phyloP scores from a whole-genome alignment of 2,797 vertebrate species.

The Sciurus carolinensis region DNA sequence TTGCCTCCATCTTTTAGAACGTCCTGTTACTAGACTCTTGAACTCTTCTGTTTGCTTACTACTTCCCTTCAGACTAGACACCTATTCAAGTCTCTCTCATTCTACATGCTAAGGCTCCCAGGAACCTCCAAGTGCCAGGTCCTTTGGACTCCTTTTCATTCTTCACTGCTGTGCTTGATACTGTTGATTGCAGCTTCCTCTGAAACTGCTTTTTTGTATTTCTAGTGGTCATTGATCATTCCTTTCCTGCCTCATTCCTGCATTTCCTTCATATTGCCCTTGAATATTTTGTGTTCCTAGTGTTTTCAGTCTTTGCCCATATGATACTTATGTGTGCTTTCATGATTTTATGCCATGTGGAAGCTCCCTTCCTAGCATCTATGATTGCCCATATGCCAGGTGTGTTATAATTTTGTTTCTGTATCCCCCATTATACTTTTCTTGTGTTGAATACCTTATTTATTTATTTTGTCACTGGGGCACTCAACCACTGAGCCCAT shows the following conservation, averaged over 20 bases:
- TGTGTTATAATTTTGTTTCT: neutral
- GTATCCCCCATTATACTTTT: neutral
- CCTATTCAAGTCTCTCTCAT: neutral
- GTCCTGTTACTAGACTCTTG: neutral
- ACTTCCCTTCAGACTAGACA: neutral
- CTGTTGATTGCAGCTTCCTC: neutral
- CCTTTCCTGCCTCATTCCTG: neutral
- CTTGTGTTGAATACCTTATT: neutral
- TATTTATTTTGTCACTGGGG: neutral
- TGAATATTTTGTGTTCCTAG: neutral
- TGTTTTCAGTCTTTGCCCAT: neutral
- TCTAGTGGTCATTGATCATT: neutral
- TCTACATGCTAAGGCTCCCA: neutral
- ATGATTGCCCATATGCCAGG: neutral
- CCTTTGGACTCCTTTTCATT: neutral
- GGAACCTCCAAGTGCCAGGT: neutral
- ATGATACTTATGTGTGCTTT: neutral
- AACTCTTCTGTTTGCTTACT: neutral
- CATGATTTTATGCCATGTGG: neutral
- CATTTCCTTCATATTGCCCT: neutral
- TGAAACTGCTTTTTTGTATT: neutral
- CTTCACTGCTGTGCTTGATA: neutral
- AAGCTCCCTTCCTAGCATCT: neutral
- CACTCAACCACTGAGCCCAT: too few relatives aligned
- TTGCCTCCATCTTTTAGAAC: neutral